phyloP scores from a whole-genome alignment of 2,888 invertebrate species.

The Phanerotoma sp. region DNA sequence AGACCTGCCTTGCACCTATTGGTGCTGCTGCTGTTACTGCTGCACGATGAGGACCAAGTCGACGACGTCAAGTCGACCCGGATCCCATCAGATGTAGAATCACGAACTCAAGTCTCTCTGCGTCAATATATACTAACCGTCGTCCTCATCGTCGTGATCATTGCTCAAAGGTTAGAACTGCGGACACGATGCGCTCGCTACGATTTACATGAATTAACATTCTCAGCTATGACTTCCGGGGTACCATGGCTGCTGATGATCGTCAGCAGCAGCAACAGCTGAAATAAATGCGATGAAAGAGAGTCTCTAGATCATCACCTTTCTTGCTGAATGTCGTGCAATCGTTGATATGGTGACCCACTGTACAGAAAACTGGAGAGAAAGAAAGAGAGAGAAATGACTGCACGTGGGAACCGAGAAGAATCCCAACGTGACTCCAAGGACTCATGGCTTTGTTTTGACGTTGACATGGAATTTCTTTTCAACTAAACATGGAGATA shows the following conservation, averaged over 20 bases:
- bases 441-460: conserved; percentile 17
- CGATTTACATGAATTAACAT: conserved; percentile 47
- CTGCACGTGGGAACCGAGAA: conserved; percentile 17
- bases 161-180: conserved; percentile 39
- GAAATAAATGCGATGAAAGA: background rate
- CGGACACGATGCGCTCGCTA: conserved; percentile 23
- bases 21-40: background rate
- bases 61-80: conserved; percentile 40
- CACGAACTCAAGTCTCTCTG: conserved; percentile 37
- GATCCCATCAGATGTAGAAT: conserved; percentile 46
- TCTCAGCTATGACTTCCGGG: conserved; percentile 35
- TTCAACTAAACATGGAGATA: background rate
- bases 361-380: conserved; percentile 16
- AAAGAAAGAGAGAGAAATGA: background rate
- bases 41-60: background rate
- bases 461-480: conserved; percentile 17
- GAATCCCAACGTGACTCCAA: conserved; percentile 33
- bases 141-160: conserved; percentile 35
- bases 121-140: conserved; percentile 10
- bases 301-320: background rate
- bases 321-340: conserved; percentile 22
- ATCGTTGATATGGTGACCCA: conserved; percentile 37
- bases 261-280: too few species aligned
- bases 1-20: conserved; percentile 8
- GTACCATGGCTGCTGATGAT: background rate